These are phyloP conservation scores for Tachysurus fulvidraco DNA, from an alignment of 2,113 vertebrate genomes.

Conservation along the genomic window DNA sequence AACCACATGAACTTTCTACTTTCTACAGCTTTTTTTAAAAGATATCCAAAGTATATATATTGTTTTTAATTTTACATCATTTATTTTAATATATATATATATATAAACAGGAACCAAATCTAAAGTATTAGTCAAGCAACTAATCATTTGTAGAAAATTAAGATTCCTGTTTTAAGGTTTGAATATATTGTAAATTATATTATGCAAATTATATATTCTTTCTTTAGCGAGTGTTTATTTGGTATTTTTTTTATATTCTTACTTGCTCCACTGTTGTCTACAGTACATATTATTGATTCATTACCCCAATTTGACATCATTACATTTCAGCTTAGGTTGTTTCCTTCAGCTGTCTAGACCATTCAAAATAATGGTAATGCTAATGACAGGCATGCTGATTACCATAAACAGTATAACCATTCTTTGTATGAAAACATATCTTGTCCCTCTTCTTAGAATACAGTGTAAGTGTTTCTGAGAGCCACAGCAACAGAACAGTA, in stretches of 20 bases:
- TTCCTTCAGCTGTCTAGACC: slow-evolving; percentile 42
- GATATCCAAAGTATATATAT: neutral
- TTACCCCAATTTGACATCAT: slow-evolving; percentile 10
- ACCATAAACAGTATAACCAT: slow-evolving; percentile 26
- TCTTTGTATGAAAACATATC: slow-evolving; percentile 24
- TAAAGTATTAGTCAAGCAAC: neutral
- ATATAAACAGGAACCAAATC: neutral
- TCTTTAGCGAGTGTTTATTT: neutral
- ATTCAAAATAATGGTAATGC: slow-evolving; percentile 27
- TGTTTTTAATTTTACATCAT: no score
- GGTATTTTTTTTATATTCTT: neutral
- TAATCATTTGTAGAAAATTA: neutral
- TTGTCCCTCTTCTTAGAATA: slow-evolving; percentile 38
- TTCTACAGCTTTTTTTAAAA: neutral
- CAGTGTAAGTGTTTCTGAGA: slow-evolving; percentile 8
- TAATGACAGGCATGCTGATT: slow-evolving; percentile 30
- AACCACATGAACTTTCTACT: neutral
- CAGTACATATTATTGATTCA: neutral
- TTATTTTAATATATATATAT: neutral
- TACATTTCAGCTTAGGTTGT: neutral
- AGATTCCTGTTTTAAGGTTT: neutral
- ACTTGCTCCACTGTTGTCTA: neutral
- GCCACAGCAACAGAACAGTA: slow-evolving; percentile 22
- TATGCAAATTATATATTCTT: neutral
- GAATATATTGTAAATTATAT: neutral